These are phyloP conservation scores for Oryzias woworae DNA, from an alignment of 2,113 vertebrate genomes.

Conservation along the genomic window DNA sequence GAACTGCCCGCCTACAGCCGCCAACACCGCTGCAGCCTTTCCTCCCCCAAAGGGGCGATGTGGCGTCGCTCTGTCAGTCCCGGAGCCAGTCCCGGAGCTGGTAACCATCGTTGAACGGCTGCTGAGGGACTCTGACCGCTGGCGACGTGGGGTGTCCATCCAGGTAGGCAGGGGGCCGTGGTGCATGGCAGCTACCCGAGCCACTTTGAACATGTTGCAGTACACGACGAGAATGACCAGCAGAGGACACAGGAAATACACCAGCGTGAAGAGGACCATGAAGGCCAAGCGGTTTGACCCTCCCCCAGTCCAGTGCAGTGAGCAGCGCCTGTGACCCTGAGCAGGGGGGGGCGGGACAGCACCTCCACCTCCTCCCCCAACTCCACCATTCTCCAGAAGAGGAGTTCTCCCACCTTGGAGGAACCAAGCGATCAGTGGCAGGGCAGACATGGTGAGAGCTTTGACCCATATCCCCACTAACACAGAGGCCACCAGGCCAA, in stretches of 20 bases:
- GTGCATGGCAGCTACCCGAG: conserved; percentile 94
- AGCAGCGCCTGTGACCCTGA: conserved; percentile 82
- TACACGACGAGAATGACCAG: conserved; percentile 94
- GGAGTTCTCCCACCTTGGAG: conserved; percentile 75
- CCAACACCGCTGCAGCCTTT: conserved; percentile 89
- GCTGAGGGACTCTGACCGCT: conserved; percentile 90
- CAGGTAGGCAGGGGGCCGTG: conserved; percentile 92
- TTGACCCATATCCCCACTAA: conserved; percentile 95
- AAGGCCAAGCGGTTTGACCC: conserved; percentile 90
- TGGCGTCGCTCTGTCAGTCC: conserved; percentile 82
- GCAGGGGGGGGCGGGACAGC: conserved; percentile 36
- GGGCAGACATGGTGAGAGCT: conserved; percentile 89
- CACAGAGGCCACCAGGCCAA: conserved; percentile 88
- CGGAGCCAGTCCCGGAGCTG: conserved; percentile 79
- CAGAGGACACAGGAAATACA: conserved; percentile 93
- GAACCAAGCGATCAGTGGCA: conserved; percentile 89
- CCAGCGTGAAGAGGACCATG: conserved; percentile 88
- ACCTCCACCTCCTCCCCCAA: conserved; percentile 49
- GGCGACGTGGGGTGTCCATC: conserved; percentile 90
- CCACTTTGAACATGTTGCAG: conserved; percentile 98
- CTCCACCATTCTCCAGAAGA: conserved; percentile 57
- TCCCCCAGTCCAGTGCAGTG: conserved; percentile 88
- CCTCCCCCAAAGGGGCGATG: conserved; percentile 91
- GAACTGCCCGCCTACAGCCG: conserved; percentile 94
- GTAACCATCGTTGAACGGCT: conserved; percentile 96